Conservation (phyloP, 2,797 vertebrate genomes). For the Simalia tracyae region DNA sequence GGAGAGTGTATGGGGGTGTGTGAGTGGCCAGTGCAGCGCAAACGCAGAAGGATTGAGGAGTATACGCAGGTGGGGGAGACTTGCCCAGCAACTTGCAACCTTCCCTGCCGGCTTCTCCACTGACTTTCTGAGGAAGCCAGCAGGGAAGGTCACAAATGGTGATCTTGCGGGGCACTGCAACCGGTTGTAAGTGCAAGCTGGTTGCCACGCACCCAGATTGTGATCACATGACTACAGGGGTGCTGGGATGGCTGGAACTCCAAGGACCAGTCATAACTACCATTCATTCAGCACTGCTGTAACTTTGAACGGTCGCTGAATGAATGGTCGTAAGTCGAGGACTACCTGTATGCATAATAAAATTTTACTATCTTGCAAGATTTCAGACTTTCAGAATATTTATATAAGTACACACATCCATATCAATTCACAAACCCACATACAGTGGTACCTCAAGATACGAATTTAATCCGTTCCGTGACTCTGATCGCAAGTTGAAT, state of each 20-base stretch:
- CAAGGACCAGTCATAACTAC: background rate
- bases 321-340: background rate
- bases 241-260: background rate
- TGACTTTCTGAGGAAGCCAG: background rate
- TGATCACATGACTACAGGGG: background rate
- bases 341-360: background rate
- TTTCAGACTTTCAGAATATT: background rate
- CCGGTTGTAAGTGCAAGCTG: background rate
- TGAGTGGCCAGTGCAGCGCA: background rate
- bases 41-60: background rate
- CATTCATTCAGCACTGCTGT: background rate
- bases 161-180: background rate
- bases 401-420: background rate
- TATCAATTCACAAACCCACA: background rate
- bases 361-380: background rate
- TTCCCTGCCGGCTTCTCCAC: background rate
- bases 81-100: background rate
- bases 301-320: background rate
- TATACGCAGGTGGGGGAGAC: background rate
- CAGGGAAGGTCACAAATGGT: background rate
- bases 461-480: too few species aligned
- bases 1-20: background rate
- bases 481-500: too few species aligned
- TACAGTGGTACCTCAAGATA: too few species aligned
- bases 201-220: background rate